These are phyloP conservation scores for Palaemon carinicauda DNA, from an alignment of 1,140 invertebrate species.

Conservation along the genomic window DNA sequence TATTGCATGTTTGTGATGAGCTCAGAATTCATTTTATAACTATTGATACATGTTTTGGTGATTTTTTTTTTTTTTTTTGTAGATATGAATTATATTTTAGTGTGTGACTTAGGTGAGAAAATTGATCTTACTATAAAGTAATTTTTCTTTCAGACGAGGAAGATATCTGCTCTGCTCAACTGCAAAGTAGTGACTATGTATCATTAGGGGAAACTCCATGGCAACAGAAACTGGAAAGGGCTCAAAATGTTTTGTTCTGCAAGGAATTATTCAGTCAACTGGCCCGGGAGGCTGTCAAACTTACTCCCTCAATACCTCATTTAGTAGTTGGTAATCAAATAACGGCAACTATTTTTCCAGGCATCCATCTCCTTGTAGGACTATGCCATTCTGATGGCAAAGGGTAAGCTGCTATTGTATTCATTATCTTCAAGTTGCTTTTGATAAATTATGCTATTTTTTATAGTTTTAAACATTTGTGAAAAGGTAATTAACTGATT, in stretches of 20 bases:
- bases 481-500: background rate
- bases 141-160: constrained; percentile 41
- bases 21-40: too few relatives aligned
- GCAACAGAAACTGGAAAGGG: constrained; percentile 94
- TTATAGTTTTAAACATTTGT: background rate
- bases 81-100: background rate
- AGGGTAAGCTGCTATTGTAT: constrained; percentile 23
- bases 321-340: constrained; percentile 98
- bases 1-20: too few relatives aligned
- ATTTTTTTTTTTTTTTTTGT: too few relatives aligned
- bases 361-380: constrained; percentile 80
- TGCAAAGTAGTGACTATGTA: constrained; percentile 68
- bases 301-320: constrained; percentile 91
- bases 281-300: constrained; percentile 91
- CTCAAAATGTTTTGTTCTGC: constrained; percentile 96
- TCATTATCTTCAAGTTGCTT: background rate
- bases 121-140: background rate
- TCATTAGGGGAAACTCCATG: constrained; percentile 79
- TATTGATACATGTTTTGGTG: too few relatives aligned
- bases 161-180: constrained; percentile 59
- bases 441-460: background rate
- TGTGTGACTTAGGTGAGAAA: too few relatives aligned
- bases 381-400: constrained; percentile 66
- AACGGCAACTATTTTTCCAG: constrained; percentile 92
- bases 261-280: constrained; percentile 96